Conservation (phyloP, 1,140 invertebrate genomes). For the Octopus bimaculoides region DNA sequence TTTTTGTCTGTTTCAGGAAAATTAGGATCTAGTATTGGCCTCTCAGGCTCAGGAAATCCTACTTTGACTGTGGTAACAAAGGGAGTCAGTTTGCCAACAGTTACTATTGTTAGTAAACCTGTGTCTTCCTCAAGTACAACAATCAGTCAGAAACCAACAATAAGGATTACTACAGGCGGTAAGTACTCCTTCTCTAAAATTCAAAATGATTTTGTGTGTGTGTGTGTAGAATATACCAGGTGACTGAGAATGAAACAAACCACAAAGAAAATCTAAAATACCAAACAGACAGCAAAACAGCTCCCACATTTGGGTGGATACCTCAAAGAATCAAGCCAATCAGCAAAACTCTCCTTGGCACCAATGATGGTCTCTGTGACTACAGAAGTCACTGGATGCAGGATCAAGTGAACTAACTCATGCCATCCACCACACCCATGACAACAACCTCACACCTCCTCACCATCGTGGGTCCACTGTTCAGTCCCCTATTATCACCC, state of each 20-base stretch:
- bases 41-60: conserved; percentile 15
- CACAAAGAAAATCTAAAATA: conserved; percentile 10
- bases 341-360: not conserved
- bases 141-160: conserved; percentile 28
- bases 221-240: no score
- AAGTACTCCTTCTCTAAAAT: not conserved
- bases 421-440: conserved; percentile 6
- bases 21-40: conserved; percentile 14
- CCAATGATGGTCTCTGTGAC: not conserved
- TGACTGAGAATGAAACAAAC: not conserved
- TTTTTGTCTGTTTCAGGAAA: conserved; percentile 22
- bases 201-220: no score
- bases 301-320: not conserved
- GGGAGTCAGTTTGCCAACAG: conserved; percentile 32
- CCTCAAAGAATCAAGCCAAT: not conserved
- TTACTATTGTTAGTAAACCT: conserved; percentile 41
- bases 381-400: not conserved
- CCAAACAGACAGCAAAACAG: conserved; percentile 18
- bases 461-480: not conserved
- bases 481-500: not conserved
- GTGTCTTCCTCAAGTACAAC: conserved; percentile 11
- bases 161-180: conserved; percentile 40
- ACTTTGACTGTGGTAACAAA: conserved; percentile 35
- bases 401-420: not conserved
- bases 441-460: conserved; percentile 6